phyloP scores from a whole-genome alignment of 2,113 vertebrate genomes.

The Atractosteus spatula region DNA sequence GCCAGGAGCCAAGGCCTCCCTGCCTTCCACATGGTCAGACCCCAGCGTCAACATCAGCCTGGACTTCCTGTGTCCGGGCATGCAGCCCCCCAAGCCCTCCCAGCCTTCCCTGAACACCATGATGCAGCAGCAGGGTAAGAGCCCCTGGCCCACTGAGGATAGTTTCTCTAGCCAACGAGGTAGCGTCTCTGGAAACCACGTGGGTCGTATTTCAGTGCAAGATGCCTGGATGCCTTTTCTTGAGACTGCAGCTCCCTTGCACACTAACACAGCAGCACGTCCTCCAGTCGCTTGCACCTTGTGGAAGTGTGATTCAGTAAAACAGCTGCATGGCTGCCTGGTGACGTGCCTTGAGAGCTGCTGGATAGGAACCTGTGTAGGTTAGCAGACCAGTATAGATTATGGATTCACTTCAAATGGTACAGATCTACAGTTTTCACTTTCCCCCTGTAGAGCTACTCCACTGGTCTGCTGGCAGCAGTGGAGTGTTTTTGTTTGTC shows the following conservation, averaged over 20 bases:
- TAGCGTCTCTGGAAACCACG: too few relatives aligned
- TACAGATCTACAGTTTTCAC: too few relatives aligned
- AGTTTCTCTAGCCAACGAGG: too few relatives aligned
- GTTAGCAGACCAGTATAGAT: too few relatives aligned
- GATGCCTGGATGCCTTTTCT: background rate
- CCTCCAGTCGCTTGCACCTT: background rate
- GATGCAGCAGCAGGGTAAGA: slow-evolving; percentile 92
- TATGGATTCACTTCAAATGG: too few relatives aligned
- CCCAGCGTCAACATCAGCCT: slow-evolving; percentile 93
- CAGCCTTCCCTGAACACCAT: slow-evolving; percentile 91
- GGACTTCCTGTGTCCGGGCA: slow-evolving; percentile 90
- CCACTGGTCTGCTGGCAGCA: too few relatives aligned
- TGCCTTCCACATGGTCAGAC: slow-evolving; percentile 95
- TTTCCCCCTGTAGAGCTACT: too few relatives aligned
- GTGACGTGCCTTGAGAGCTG: too few relatives aligned
- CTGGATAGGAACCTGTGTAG: too few relatives aligned
- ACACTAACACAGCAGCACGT: background rate
- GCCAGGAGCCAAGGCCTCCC: slow-evolving; percentile 71
- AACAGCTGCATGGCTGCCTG: too few relatives aligned
- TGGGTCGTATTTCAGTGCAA: too few relatives aligned
- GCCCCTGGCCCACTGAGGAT: background rate
- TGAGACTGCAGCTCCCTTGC: background rate
- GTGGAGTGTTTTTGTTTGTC: too few relatives aligned
- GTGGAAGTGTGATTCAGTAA: background rate
- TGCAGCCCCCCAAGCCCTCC: slow-evolving; percentile 83